phyloP scores from a whole-genome alignment of 2,888 invertebrate genomes.

The Cephalotes varians region DNA sequence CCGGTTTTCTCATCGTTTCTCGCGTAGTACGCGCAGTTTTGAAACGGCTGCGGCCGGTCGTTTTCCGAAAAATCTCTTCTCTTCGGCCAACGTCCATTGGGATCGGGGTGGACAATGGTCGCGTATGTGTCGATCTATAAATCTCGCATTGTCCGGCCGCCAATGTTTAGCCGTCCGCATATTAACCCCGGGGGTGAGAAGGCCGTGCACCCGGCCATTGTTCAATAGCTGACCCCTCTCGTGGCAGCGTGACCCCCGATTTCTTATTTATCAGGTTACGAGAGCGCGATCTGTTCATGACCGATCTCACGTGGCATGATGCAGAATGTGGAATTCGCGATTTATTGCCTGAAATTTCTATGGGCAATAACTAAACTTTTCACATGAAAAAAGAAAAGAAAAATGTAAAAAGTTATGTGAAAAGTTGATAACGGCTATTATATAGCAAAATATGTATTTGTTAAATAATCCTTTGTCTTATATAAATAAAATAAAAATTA shows the following conservation, averaged over 20 bases:
- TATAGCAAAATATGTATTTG: background rate
- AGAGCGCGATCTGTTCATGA: slow-evolving; percentile 64
- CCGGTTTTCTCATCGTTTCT: slow-evolving; percentile 63
- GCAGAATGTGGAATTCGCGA: slow-evolving; percentile 1
- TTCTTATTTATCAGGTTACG: slow-evolving; percentile 84
- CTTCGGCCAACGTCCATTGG: slow-evolving; percentile 26
- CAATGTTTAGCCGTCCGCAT: slow-evolving; percentile 85
- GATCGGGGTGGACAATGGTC: slow-evolving; percentile 77
- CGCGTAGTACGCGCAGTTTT: slow-evolving; percentile 47
- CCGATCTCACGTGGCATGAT: slow-evolving; percentile 59
- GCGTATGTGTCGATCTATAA: slow-evolving; percentile 82
- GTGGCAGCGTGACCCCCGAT: slow-evolving; percentile 80
- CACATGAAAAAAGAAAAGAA: slow-evolving; percentile 40
- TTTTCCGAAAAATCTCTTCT: slow-evolving; percentile 61
- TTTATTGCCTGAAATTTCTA: background rate
- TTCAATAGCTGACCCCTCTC: slow-evolving; percentile 80
- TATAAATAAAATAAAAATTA: background rate
- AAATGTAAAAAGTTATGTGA: background rate
- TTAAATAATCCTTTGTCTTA: background rate
- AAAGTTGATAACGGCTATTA: background rate
- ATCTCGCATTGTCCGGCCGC: slow-evolving; percentile 84
- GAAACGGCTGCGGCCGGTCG: slow-evolving; percentile 57
- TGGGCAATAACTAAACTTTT: slow-evolving; percentile 81
- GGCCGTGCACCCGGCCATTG: slow-evolving; percentile 38
- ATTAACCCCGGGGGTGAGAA: slow-evolving; percentile 85